Percentiles rank a stretch among this genome's conserved stretches.
Evolutionary conservation across 2,888 invertebrate species (phyloP).

Genomic region (Cyrtodaria siliqua): DNA sequence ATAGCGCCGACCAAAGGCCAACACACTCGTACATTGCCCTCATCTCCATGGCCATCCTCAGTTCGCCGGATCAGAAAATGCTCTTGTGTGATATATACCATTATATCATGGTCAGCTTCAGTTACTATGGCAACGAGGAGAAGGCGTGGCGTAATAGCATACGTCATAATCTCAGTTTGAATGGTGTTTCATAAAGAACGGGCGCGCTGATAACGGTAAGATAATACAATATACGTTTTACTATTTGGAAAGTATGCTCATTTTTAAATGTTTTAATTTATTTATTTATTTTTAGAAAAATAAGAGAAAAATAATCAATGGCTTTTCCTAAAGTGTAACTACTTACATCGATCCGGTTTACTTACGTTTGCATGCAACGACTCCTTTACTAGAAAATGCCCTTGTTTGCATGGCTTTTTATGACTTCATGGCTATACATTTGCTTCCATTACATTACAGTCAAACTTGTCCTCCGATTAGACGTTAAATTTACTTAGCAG

Average conservation of each 20-base stretch:
- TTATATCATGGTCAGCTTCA: slow-evolving; percentile 82
- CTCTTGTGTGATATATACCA: slow-evolving; percentile 84
- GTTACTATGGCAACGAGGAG: slow-evolving; percentile 81
- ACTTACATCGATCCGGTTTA: no score
- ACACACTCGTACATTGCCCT: slow-evolving; percentile 83
- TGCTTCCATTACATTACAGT: no score
- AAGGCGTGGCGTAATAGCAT: slow-evolving; percentile 84
- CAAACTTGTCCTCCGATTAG: no score
- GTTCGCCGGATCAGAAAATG: slow-evolving; percentile 77
- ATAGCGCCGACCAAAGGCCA: slow-evolving; percentile 69
- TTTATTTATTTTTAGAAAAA: not conserved
- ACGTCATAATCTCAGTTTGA: slow-evolving; percentile 83
- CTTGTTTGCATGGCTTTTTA: no score
- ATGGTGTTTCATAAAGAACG: slow-evolving; percentile 84
- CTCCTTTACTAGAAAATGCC: no score
- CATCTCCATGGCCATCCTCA: slow-evolving; percentile 85
- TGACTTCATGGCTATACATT: no score
- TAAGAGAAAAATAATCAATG: no score
- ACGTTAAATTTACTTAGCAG: no score
- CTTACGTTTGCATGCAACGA: no score
- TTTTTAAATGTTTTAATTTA: not conserved
- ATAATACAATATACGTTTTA: no score
- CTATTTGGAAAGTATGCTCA: no score
- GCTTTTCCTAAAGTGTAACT: no score
- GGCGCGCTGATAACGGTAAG: slow-evolving; percentile 88